Conservation (phyloP, 1,140 invertebrate species). For the Zaprionus kolodkinae region DNA sequence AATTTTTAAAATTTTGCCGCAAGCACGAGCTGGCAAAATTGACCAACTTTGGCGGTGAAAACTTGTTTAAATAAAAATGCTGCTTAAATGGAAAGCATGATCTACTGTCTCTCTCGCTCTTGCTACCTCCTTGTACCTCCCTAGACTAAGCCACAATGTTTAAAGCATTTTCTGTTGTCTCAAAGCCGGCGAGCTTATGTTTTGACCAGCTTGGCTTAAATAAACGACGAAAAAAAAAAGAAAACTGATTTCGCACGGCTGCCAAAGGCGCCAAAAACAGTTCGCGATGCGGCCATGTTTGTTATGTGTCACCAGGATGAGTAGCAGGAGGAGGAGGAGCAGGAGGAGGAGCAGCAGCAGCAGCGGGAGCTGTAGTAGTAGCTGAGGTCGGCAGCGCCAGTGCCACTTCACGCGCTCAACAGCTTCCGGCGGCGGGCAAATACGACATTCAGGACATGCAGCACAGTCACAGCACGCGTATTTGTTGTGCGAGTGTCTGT, state of each 20-base stretch:
- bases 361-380: not conserved
- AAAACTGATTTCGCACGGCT: conserved; percentile 59
- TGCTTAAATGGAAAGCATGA: not conserved
- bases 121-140: not conserved
- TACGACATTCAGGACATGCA: conserved; percentile 33
- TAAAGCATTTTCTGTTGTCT: conserved; percentile 54
- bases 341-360: not conserved
- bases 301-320: conserved; percentile 44
- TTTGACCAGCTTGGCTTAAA: not conserved
- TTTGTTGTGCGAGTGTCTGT: conserved; percentile 18
- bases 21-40: not conserved
- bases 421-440: conserved; percentile 51
- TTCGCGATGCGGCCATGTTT: conserved; percentile 61
- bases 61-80: conserved; percentile 5
- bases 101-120: not conserved
- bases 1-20: conserved; percentile 1
- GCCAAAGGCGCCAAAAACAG: conserved; percentile 57
- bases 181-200: conserved; percentile 29
- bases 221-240: conserved; percentile 29
- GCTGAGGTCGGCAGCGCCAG: conserved; percentile 1
- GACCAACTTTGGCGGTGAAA: not conserved
- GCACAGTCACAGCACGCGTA: conserved; percentile 5
- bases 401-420: conserved; percentile 56
- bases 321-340: not conserved
- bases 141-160: conserved; percentile 50